Evolutionary conservation across 2,888 invertebrate species (phyloP), one percentile per base, ranked within the genome.

Genomic region (Netelia melanura): DNA sequence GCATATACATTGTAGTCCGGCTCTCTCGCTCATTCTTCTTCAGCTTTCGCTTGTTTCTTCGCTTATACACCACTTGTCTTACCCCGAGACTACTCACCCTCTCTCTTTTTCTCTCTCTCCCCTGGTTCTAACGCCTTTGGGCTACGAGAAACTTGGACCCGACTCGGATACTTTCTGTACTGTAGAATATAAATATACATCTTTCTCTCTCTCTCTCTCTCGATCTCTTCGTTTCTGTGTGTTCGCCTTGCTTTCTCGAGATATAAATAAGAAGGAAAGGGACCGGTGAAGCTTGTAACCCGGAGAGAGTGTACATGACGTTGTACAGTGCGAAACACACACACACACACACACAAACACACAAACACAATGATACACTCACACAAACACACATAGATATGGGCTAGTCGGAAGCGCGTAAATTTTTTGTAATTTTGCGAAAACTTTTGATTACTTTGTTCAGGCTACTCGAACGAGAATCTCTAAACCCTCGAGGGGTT

Each of bases 101-200:
- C 30, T 30, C 30, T 30, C 25, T 30, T 5, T 30, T 5, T 30
- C 30, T 30, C 5, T 30, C 5, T 5, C 30, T 30, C 30, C 30
- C 30, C 44, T 54, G 80, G 17, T 30, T 25, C 58, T 21, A 77
- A 81, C 65, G 61, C 76, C 83, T 80, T n/a, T 70, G 83, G 83
- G 79, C 79, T 76, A 75, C 64, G 64, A 75, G 80, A 83, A 83
- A 83, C 75, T 83, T 65, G 68, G 48, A 74, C 67, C 62, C 43
- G 72, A 81, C 67, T 78, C 76, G 70, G 62, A 77, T 77, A 61
- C 81, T 81, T 67, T 84, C 77, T 43, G 61, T 68, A 30, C 71
- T 25, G 17, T 68, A 54, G 67, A 77, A 68, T 67, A 25, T 56
- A 76, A 23, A 54, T 64, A 14, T 64, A 78, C 81, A 21, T 62